A percentile compares a stretch with the other conserved stretches of the same genome.
Conservation (phyloP, 2,888 invertebrate species). For the Meghimatium bilineatum region DNA sequence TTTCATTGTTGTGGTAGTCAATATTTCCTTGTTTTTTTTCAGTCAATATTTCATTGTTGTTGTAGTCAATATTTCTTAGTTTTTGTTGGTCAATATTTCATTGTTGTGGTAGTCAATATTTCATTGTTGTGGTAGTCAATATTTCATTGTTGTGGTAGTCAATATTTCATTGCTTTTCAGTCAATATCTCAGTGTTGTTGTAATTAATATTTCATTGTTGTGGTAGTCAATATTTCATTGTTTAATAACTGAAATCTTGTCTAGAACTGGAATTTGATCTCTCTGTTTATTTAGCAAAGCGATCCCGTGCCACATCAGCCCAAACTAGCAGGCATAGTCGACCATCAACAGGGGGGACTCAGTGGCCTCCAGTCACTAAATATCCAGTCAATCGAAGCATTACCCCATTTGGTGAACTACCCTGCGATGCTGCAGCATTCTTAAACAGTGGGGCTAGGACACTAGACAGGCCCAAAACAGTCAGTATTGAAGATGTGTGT, state of each 20-base stretch:
- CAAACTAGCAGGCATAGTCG: constrained; percentile 55
- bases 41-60: too few species aligned
- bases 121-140: too few species aligned
- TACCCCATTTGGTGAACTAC: constrained; percentile 62
- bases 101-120: too few species aligned
- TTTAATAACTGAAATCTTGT: not conserved
- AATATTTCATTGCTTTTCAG: too few species aligned
- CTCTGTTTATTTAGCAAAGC: constrained; percentile 33
- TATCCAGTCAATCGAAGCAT: constrained; percentile 68
- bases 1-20: too few species aligned
- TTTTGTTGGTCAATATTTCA: too few species aligned
- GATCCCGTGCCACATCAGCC: constrained; percentile 63
- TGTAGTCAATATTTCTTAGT: too few species aligned
- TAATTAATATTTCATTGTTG: not conserved
- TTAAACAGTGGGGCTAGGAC: constrained; percentile 64
- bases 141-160: too few species aligned
- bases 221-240: too few species aligned
- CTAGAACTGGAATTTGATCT: too few species aligned
- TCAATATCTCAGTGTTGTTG: too few species aligned
- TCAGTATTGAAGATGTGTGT: constrained; percentile 53
- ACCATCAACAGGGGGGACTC: constrained; percentile 56
- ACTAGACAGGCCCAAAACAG: constrained; percentile 74
- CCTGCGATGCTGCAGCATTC: constrained; percentile 12
- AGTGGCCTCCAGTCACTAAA: constrained; percentile 68
- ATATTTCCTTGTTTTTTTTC: too few species aligned